Conservation (phyloP, 2,113 vertebrate genomes). For the Atherinomorus stipes region DNA sequence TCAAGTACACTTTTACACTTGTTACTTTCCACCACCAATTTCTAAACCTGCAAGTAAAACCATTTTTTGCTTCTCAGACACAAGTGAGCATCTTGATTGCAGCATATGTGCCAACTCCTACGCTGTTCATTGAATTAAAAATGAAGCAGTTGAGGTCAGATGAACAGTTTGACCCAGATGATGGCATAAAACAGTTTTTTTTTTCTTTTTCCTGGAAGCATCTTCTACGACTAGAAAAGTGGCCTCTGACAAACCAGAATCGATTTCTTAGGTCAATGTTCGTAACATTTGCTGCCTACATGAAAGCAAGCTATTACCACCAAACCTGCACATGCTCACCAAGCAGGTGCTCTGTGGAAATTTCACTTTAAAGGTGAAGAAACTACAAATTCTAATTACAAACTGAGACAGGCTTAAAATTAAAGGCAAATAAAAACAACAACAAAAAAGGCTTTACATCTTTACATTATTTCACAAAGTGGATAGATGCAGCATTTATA, state of each 20-base stretch:
- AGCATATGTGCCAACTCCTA: conserved; percentile 23
- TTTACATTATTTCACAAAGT: not conserved
- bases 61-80: conserved; percentile 26
- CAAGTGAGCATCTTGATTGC: conserved; percentile 25
- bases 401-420: conserved; percentile 19
- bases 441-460: too few species aligned
- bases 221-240: conserved; percentile 8
- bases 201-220: not conserved
- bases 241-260: conserved; percentile 31
- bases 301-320: conserved; percentile 33
- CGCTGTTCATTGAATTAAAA: conserved; percentile 28
- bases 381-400: conserved; percentile 6
- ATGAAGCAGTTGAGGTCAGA: conserved; percentile 28
- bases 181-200: conserved; percentile 14
- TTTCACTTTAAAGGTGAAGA: conserved; percentile 38
- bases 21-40: not conserved
- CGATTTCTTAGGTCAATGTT: conserved; percentile 45
- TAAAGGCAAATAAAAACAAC: conserved; percentile 6
- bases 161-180: conserved; percentile 38
- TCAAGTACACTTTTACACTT: conserved; percentile 32
- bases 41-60: conserved; percentile 4
- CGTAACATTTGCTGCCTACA: conserved; percentile 29
- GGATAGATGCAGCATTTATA: not conserved
- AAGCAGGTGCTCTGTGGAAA: conserved; percentile 28
- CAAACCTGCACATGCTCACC: conserved; percentile 16